These are phyloP conservation scores for Zaprionus gabonicus DNA, from an alignment of 1,140 invertebrate species.

Conservation along the genomic window DNA sequence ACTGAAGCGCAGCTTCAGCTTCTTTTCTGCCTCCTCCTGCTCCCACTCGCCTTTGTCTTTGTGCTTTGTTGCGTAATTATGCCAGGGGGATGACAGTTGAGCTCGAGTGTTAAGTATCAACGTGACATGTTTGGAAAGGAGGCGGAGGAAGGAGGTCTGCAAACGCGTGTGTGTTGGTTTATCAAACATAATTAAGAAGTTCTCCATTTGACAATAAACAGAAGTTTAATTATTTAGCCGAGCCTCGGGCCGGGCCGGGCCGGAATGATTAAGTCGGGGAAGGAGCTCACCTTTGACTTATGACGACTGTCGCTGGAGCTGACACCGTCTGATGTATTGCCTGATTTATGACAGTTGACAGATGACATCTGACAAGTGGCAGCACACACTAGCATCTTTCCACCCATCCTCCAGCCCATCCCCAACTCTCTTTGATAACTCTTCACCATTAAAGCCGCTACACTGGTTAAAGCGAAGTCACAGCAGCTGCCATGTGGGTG, in stretches of 20 bases:
- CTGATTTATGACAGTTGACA: constrained; percentile 71
- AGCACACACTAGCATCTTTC: not conserved
- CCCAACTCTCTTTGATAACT: constrained; percentile 4
- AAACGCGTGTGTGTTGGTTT: constrained; percentile 58
- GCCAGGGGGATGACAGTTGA: constrained; percentile 37
- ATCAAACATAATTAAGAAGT: constrained; percentile 80
- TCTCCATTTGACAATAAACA: constrained; percentile 69
- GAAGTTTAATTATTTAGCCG: constrained; percentile 81
- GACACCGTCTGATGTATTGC: constrained; percentile 68
- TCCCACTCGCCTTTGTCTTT: constrained; percentile 4
- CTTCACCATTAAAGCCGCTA: constrained; percentile 40
- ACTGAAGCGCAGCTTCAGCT: constrained; percentile 48
- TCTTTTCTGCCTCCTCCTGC: not conserved
- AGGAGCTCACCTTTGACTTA: constrained; percentile 74
- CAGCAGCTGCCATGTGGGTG: constrained; percentile 8
- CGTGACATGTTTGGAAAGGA: constrained; percentile 57
- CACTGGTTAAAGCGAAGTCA: not conserved
- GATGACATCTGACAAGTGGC: constrained; percentile 37
- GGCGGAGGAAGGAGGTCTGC: not conserved
- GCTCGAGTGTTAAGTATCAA: constrained; percentile 62
- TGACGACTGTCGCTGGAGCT: constrained; percentile 46
- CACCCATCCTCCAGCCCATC: not conserved
- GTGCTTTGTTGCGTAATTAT: constrained; percentile 70
- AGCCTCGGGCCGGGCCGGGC: constrained; percentile 27
- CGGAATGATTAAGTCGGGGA: constrained; percentile 58